phyloP scores from a whole-genome alignment of 2,888 invertebrate species.

The Tachina fera region DNA sequence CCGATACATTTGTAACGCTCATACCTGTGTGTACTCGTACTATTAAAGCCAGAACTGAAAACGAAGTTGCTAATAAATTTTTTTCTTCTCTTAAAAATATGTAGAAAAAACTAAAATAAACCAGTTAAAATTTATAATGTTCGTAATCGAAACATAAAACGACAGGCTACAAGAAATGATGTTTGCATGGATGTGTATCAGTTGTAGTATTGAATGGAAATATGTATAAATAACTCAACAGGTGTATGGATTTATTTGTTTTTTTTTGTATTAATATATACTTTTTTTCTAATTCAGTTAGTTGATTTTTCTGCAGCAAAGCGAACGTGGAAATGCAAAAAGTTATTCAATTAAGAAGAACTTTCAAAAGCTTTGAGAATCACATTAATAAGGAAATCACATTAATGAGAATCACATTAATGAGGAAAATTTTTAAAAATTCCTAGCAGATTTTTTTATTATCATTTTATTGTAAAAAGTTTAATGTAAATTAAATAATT shows the following conservation, averaged over 20 bases:
- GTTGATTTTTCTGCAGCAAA: not conserved
- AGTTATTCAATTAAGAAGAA: not conserved
- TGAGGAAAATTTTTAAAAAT: not conserved
- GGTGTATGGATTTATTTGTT: conserved; percentile 42
- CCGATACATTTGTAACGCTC: conserved; percentile 3
- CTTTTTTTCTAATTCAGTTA: not conserved
- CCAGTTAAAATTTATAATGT: conserved; percentile 59
- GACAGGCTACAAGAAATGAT: conserved; percentile 45
- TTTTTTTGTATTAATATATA: not conserved
- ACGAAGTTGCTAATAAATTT: conserved; percentile 11
- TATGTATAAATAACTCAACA: conserved; percentile 48
- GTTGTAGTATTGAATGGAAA: conserved; percentile 21
- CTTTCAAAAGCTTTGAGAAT: not conserved
- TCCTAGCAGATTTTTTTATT: too few relatives aligned
- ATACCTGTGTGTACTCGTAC: too few relatives aligned
- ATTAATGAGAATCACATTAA: not conserved
- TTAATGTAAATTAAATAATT: too few relatives aligned
- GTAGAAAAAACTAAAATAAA: conserved; percentile 48
- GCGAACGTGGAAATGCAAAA: conserved; percentile 32
- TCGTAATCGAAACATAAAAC: conserved; percentile 55
- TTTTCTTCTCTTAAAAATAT: not conserved
- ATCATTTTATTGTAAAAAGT: too few relatives aligned
- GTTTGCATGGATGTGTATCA: conserved; percentile 26
- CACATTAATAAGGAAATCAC: not conserved
- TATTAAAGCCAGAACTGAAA: conserved; percentile 29